Conservation (phyloP, 2,113 vertebrate species). For the Nibea albiflora region DNA sequence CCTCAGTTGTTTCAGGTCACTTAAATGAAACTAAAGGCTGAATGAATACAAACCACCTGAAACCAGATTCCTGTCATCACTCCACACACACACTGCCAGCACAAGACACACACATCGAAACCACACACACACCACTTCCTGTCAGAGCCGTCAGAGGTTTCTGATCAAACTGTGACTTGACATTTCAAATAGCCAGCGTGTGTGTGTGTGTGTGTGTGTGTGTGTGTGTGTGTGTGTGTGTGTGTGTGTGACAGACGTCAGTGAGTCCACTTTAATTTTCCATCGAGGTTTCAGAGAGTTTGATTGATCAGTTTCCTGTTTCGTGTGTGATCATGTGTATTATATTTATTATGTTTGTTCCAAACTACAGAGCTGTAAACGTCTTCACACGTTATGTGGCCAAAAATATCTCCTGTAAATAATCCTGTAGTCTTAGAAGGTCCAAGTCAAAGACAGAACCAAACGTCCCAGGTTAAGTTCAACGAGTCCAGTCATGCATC, state of each 20-base stretch:
- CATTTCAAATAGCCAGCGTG: conserved; percentile 38
- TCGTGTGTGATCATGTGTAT: not conserved
- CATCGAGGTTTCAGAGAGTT: conserved; percentile 23
- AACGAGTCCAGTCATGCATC: not conserved
- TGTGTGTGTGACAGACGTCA: conserved; percentile 8
- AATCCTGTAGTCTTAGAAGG: not conserved
- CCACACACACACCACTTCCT: conserved; percentile 50
- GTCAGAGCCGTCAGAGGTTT: conserved; percentile 34
- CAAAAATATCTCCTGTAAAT: not conserved
- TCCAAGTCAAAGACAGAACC: not conserved
- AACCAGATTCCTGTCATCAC: conserved; percentile 52
- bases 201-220: not conserved
- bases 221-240: conserved; percentile 1
- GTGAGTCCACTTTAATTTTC: conserved; percentile 20
- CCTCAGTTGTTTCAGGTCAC: conserved; percentile 41
- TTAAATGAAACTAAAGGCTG: conserved; percentile 57
- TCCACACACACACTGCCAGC: conserved; percentile 22
- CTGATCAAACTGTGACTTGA: conserved; percentile 43
- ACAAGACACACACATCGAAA: conserved; percentile 48
- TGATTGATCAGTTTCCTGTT: conserved; percentile 31
- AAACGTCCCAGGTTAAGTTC: not conserved
- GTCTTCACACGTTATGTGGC: not conserved
- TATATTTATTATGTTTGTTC: no score
- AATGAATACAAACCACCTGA: conserved; percentile 58
- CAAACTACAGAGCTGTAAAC: no score